phyloP scores from a whole-genome alignment of 2,888 invertebrate species.

The Ryuthela nishihirai region DNA sequence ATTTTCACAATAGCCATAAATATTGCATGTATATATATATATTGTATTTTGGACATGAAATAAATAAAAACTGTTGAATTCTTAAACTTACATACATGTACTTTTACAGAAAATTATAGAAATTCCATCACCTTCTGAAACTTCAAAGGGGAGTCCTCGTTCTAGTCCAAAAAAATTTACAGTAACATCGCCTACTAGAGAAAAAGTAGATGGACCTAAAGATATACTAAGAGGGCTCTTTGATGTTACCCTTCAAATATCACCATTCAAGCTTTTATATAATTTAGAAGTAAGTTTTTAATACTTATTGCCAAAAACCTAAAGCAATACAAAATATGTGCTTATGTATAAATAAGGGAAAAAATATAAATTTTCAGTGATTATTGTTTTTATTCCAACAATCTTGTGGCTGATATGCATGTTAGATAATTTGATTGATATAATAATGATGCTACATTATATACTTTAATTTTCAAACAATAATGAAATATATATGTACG shows the following conservation, averaged over 20 bases:
- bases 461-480: too few species aligned
- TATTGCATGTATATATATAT: too few species aligned
- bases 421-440: too few species aligned
- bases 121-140: conserved; percentile 21
- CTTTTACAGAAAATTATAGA: conserved; percentile 31
- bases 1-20: too few species aligned
- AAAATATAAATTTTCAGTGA: too few species aligned
- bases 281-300: conserved; percentile 51
- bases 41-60: too few species aligned
- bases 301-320: neutral
- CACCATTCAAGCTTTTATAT: conserved; percentile 52
- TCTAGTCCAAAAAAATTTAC: conserved; percentile 45
- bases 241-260: conserved; percentile 45
- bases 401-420: too few species aligned
- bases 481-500: too few species aligned
- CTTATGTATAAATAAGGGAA: neutral
- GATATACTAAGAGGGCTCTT: conserved; percentile 50
- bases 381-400: too few species aligned
- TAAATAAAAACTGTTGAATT: too few species aligned
- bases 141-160: conserved; percentile 47
- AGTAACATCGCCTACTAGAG: conserved; percentile 33
- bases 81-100: too few species aligned
- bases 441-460: too few species aligned
- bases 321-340: neutral
- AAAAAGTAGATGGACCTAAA: conserved; percentile 41